A percentile compares a stretch with the other conserved stretches of the same genome.
Conservation (phyloP, 1,140 invertebrate genomes). For the Oryzaephilus surinamensis region DNA sequence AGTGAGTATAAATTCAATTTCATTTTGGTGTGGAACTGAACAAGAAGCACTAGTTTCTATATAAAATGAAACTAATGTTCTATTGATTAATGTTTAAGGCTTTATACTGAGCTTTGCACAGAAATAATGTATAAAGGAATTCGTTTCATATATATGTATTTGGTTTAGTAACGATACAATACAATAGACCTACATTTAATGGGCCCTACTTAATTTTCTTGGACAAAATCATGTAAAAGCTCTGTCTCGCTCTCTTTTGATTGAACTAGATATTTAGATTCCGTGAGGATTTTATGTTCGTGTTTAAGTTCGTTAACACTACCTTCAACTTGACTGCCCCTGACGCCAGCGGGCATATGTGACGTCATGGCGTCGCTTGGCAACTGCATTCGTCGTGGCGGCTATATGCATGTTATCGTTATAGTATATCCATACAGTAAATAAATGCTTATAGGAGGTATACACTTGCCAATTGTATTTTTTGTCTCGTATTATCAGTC, state of each 20-base stretch:
- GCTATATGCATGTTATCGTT: constrained; percentile 8
- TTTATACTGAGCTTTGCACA: too few species aligned
- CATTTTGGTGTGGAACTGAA: not conserved
- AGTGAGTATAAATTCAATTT: too few species aligned
- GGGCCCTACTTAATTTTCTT: not conserved
- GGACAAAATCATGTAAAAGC: not conserved
- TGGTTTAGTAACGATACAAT: too few species aligned
- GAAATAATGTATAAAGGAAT: too few species aligned
- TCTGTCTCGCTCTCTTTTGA: not conserved
- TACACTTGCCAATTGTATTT: too few species aligned
- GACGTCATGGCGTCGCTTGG: constrained; percentile 30
- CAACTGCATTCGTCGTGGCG: constrained; percentile 16
- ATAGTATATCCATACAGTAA: too few species aligned
- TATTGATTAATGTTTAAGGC: too few species aligned
- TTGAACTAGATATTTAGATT: too few species aligned
- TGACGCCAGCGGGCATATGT: constrained; percentile 21
- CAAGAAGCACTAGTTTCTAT: not conserved
- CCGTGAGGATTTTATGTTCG: not conserved
- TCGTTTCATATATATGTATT: too few species aligned
- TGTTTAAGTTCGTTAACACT: constrained; percentile 26
- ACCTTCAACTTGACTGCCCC: constrained; percentile 34
- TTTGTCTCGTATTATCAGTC: too few species aligned
- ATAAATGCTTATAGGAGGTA: too few species aligned
- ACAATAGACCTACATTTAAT: too few species aligned
- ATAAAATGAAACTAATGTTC: constrained; percentile 4